Conservation (phyloP, 2,113 vertebrate genomes). For the Microcebus griseorufus region DNA sequence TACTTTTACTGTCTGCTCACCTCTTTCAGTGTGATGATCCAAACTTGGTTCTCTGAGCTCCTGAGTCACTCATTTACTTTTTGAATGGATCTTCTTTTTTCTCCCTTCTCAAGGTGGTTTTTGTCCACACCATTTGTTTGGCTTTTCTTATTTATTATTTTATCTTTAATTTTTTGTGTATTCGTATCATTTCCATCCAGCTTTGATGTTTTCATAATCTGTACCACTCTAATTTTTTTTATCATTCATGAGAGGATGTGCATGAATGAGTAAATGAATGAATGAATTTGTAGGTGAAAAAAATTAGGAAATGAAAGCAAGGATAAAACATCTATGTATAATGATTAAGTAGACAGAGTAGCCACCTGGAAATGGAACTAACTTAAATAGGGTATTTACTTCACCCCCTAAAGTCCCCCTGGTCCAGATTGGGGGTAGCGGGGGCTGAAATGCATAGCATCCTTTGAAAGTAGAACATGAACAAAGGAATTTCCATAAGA, state of each 20-base stretch:
- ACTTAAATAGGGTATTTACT: neutral
- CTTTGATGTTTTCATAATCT: neutral
- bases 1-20: neutral
- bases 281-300: neutral
- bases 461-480: neutral
- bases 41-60: neutral
- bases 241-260: neutral
- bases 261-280: neutral
- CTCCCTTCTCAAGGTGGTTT: neutral
- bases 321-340: neutral
- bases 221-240: neutral
- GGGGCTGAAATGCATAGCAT: accelerated
- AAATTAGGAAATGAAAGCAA: neutral
- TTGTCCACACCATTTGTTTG: neutral
- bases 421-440: accelerated
- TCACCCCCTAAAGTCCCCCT: neutral
- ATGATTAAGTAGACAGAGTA: neutral
- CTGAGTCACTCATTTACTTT: neutral
- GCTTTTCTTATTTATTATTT: neutral
- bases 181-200: neutral
- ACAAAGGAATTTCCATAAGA: neutral
- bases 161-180: neutral
- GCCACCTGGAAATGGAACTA: neutral
- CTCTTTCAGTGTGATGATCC: neutral
- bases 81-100: neutral